Evolutionary conservation across 2,113 vertebrate genomes (phyloP), one percentile per base, ranked within the genome.

Genomic region (Nyctereutes procyonoides): DNA sequence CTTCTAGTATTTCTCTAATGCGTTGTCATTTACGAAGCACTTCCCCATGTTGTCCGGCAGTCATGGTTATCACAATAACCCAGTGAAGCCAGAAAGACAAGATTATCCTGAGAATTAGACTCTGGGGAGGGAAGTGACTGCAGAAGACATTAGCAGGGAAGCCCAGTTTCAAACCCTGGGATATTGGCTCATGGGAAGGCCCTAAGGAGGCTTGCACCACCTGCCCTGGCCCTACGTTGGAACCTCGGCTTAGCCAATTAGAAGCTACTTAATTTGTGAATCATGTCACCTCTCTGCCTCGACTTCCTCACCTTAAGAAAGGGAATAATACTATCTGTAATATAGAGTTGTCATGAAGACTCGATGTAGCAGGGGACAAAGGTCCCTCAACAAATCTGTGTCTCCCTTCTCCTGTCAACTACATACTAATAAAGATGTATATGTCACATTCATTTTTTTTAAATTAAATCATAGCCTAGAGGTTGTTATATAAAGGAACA

Each of bases 11-110:
- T 55, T 83, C 55, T 60, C 35, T 12, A 65, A 65, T 1, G 2
- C 6, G 0, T 43, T 73, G 84, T 63, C 89, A 48, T 58, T 89
- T 83, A 62, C 0, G 0, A 81, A 95, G 63, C 71, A 71, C 58
- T 95, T 62, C 73, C 55, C 74, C 2, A 0, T 4, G 5, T 80
- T 63, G 56, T 58, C 55, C 60, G 15, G 8, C 3, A 5, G 51
- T 58, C 22, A 12, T 48, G 67, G 79, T 20, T 92, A 65, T 86
- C 22, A 77, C 16, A 73, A 88, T 38, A 73, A 71, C 26, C 22
- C 55, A 20, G 28, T 48, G 16, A 90, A 89, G 62, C 87, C 67
- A 80, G 43, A 89, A 94, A 90, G 83, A 95, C 90, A 35, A 80
- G 87, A 83, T 81, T 43, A 24, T 67, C 30, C 79, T n/a, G 82